Percentiles rank a stretch among this genome's conserved stretches.
Conservation (phyloP, 1,140 invertebrate species). For the Anastatus disparis region DNA sequence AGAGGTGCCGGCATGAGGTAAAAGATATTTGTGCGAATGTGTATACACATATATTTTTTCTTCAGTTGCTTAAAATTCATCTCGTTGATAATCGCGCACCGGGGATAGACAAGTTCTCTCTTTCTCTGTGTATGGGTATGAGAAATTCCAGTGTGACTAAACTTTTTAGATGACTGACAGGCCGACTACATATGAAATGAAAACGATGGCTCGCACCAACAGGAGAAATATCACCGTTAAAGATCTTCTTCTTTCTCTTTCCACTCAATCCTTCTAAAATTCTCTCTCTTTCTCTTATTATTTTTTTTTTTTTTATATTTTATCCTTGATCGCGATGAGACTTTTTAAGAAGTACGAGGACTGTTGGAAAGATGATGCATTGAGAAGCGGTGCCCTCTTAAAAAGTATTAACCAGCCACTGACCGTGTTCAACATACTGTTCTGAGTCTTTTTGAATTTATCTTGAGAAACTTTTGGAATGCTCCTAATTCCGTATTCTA, state of each 20-base stretch:
- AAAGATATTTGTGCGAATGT: slow-evolving; percentile 30
- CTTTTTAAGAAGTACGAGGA: too few relatives aligned
- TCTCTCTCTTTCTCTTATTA: background rate
- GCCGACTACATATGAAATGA: slow-evolving; percentile 49
- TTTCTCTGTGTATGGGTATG: too few relatives aligned
- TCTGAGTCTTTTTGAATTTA: slow-evolving; percentile 36
- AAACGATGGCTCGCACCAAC: slow-evolving; percentile 47
- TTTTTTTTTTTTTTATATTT: background rate
- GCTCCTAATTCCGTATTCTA: slow-evolving; percentile 27
- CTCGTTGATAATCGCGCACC: slow-evolving; percentile 33
- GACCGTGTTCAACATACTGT: slow-evolving; percentile 17
- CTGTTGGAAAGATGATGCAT: slow-evolving; percentile 50
- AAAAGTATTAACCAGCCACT: slow-evolving; percentile 39
- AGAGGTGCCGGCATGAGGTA: background rate
- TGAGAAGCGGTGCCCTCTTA: slow-evolving; percentile 33
- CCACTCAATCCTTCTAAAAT: background rate
- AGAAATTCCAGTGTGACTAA: slow-evolving; percentile 61
- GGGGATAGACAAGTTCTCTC: slow-evolving; percentile 39
- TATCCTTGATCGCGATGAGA: slow-evolving; percentile 30
- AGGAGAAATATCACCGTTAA: slow-evolving; percentile 50
- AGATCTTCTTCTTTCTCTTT: slow-evolving; percentile 1
- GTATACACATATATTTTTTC: too few relatives aligned
- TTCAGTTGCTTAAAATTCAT: slow-evolving; percentile 32
- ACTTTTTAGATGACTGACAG: slow-evolving; percentile 59
- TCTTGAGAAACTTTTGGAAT: slow-evolving; percentile 36